phyloP scores from a whole-genome alignment of 2,113 vertebrate genomes.

The Malurus elegans region DNA sequence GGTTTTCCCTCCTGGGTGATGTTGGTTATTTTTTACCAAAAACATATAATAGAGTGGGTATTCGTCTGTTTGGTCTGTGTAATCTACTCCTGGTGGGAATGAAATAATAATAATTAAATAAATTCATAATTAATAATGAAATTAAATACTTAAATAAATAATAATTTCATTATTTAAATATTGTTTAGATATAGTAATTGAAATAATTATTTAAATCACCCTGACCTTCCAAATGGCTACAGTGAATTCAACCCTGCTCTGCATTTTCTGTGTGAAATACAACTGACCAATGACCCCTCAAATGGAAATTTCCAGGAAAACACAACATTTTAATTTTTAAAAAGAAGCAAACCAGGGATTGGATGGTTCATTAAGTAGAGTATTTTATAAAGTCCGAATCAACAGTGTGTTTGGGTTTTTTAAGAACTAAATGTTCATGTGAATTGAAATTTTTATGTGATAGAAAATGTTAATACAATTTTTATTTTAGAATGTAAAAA shows the following conservation, averaged over 20 bases:
- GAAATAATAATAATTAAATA: background rate
- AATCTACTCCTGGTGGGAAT: background rate
- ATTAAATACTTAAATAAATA: too few relatives aligned
- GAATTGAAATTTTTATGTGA: background rate
- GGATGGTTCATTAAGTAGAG: background rate
- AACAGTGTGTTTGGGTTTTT: fast-evolving
- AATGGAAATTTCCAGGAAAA: background rate
- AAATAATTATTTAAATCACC: background rate
- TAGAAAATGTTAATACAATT: background rate
- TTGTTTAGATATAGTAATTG: background rate
- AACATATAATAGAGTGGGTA: too few relatives aligned
- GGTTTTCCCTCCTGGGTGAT: background rate
- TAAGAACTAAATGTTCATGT: background rate
- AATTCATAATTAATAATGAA: too few relatives aligned
- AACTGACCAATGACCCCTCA: background rate
- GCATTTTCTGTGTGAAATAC: background rate
- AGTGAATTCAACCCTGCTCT: background rate
- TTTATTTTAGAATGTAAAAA: background rate
- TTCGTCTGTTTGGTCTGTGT: background rate
- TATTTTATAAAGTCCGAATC: background rate
- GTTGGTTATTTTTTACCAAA: background rate
- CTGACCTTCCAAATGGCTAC: background rate
- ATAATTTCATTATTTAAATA: too few relatives aligned
- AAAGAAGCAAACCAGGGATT: background rate
- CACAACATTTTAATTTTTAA: fast-evolving